Conservation (phyloP, 2,113 vertebrate genomes). For the Myiozetetes cayanensis region DNA sequence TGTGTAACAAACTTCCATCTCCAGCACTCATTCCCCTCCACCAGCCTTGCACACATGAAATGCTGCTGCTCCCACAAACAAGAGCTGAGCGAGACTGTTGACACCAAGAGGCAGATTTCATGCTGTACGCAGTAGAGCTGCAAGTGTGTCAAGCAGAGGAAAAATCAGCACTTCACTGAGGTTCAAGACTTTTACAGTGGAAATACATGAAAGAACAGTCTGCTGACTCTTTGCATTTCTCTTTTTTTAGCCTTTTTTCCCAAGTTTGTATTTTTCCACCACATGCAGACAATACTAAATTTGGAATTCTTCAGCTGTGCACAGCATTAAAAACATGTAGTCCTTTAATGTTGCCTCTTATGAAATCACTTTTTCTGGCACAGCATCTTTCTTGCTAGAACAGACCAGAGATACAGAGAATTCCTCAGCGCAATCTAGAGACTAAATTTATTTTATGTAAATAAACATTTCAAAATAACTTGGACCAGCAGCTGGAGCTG, state of each 20-base stretch:
- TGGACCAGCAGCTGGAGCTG: neutral
- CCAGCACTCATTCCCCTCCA: neutral
- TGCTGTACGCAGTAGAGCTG: neutral
- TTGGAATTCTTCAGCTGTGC: conserved; percentile 47
- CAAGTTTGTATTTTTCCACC: neutral
- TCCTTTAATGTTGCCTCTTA: neutral
- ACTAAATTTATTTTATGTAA: conserved; percentile 24
- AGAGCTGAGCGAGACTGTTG: neutral
- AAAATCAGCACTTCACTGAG: neutral
- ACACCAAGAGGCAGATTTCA: neutral
- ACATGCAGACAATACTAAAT: conserved; percentile 34
- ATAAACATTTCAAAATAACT: neutral
- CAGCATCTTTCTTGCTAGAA: neutral
- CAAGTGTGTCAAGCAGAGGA: neutral
- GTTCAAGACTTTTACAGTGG: neutral
- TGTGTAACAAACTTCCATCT: neutral
- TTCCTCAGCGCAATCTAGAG: neutral
- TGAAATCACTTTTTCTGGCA: conserved; percentile 11
- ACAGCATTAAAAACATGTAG: conserved; percentile 4
- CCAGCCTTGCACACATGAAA: neutral
- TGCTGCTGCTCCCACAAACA: neutral
- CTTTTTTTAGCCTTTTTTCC: neutral
- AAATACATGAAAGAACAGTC: neutral
- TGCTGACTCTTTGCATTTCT: neutral
- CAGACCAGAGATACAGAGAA: neutral